phyloP scores from a whole-genome alignment of 2,888 invertebrate species.

The Troides oblongomaculatus region DNA sequence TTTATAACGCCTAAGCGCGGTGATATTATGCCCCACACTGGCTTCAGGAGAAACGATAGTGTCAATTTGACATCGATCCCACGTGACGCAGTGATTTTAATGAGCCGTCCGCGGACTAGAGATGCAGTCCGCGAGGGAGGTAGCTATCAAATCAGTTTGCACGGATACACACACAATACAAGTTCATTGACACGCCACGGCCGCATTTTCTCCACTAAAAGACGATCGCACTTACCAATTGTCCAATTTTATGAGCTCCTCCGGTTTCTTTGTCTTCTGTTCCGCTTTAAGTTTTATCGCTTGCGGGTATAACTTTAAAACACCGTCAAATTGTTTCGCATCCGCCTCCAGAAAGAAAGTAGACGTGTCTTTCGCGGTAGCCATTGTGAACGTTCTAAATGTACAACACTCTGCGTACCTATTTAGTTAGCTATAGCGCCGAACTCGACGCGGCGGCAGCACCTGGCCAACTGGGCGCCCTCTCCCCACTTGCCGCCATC shows the following conservation, averaged over 20 bases:
- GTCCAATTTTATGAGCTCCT: constrained; percentile 96
- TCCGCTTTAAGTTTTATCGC: constrained; percentile 94
- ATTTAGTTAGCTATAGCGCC: constrained; percentile 80
- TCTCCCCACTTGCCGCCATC: constrained; percentile 80
- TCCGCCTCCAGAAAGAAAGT: constrained; percentile 96
- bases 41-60: constrained; percentile 78
- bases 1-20: constrained; percentile 79
- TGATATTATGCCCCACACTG: constrained; percentile 77
- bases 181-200: constrained; percentile 82
- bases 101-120: constrained; percentile 83
- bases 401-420: constrained; percentile 76
- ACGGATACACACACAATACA: constrained; percentile 81
- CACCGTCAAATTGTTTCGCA: constrained; percentile 91
- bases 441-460: constrained; percentile 81
- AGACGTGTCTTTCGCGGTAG: constrained; percentile 93
- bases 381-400: constrained; percentile 85
- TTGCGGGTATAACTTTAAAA: constrained; percentile 94
- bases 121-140: constrained; percentile 84
- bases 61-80: constrained; percentile 85
- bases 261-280: constrained; percentile 94
- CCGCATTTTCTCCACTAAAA: constrained; percentile 80
- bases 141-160: constrained; percentile 82
- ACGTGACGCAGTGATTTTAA: constrained; percentile 87
- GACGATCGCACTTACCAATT: constrained; percentile 90
- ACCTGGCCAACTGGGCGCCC: constrained; percentile 80